Evolutionary conservation across 53 echinoderm and acorn worm species (phyloP).

Genomic region (Stichopus horrens): DNA sequence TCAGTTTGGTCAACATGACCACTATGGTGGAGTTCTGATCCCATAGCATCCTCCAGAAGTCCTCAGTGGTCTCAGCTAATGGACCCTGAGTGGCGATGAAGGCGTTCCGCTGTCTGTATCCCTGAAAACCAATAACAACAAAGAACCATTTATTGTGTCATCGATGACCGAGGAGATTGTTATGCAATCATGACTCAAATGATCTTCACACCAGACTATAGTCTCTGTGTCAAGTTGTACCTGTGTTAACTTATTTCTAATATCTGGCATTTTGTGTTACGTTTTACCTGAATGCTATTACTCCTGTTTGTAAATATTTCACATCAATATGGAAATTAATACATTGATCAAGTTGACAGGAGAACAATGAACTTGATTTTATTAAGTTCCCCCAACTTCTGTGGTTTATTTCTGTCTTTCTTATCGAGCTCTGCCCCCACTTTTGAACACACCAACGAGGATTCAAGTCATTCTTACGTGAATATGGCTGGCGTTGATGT

Average conservation of each 20-base stretch:
- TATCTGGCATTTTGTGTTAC: too few relatives aligned
- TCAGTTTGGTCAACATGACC: slow-evolving; percentile 92
- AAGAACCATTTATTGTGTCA: background rate
- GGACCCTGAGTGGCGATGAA: slow-evolving; percentile 97
- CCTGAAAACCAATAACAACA: slow-evolving; percentile 48
- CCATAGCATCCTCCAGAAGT: slow-evolving; percentile 99
- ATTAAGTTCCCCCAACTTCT: too few relatives aligned
- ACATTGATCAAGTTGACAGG: background rate
- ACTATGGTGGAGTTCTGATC: slow-evolving; percentile 98
- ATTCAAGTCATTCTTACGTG: slow-evolving; percentile 63
- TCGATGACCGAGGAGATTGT: background rate
- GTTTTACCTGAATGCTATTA: too few relatives aligned
- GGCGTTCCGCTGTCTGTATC: slow-evolving; percentile 86
- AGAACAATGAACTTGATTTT: too few relatives aligned
- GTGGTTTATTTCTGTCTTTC: too few relatives aligned
- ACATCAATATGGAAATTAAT: too few relatives aligned
- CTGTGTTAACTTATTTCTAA: too few relatives aligned
- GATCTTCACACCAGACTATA: too few relatives aligned
- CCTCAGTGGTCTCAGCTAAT: slow-evolving; percentile 94
- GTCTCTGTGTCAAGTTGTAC: too few relatives aligned
- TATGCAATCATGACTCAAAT: too few relatives aligned
- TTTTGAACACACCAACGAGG: background rate
- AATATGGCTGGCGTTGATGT: slow-evolving; percentile 96
- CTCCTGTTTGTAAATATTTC: too few relatives aligned
- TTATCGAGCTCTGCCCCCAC: too few relatives aligned